Evolutionary conservation across 2,888 invertebrate species (phyloP), one percentile per base, ranked within the genome.

Genomic region (Muscina levida): DNA sequence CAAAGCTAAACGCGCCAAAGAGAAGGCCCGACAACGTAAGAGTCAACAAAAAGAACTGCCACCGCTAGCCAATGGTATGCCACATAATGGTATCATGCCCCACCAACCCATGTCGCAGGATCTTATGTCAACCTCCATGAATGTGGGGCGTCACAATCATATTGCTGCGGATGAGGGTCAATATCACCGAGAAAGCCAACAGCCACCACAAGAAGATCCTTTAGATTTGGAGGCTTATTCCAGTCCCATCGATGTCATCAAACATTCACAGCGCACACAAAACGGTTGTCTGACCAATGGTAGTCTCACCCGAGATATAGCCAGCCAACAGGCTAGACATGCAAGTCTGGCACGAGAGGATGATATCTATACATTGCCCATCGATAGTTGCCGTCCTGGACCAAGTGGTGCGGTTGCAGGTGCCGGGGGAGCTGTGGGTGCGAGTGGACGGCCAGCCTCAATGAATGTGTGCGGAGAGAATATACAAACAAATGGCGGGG

Each of bases 1-100:
- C 17, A 94, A 94, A 88, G 93, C 93, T 1, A 93, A 93, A 85
- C 91, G 94, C 82, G 94, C 95, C 6, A 92, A 94, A 84, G 95
- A 95, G 86, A 92, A 93, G 84, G 95, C 95, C 13, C 92, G 93
- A 75, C 92, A 93, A 84, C 93, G 93, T 85, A 93, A 93, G 31
- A 92, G 92, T 83, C 92, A 91, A 82, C 90, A 88, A 24, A 89
- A 88, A 62, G 89, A 89, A 82, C 1, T 57, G 70, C 3, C 56
- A 19, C 39, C 51, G 39, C 51, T 19, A 57, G 53, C 81, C 6
- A 85, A 82, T 71, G 82, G 85, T n/a, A 78, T 85, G 1, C 77
- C 67, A n/a, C 88, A 89, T 39, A 87, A 91, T 46, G 91, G 91
- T 39, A 11, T 19, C 2, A 22, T 42, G 1, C 91, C 89, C 1